Conservation (phyloP, 2,113 vertebrate genomes). For the Ptyas mucosa region DNA sequence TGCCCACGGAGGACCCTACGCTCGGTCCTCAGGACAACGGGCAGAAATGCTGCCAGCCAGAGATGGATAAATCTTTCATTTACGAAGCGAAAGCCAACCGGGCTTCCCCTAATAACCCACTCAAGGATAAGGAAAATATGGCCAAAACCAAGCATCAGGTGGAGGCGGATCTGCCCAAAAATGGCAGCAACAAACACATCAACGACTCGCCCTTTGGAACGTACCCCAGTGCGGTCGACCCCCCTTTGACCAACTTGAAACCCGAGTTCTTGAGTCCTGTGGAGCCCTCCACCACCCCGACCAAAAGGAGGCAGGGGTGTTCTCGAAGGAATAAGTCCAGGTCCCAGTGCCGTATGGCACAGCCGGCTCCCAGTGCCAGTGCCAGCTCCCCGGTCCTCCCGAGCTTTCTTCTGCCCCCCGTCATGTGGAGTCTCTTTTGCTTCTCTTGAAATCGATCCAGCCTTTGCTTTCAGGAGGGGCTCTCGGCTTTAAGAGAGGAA, state of each 20-base stretch:
- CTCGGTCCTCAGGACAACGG: slow-evolving; percentile 60
- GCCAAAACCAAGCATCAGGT: slow-evolving; percentile 81
- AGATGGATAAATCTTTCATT: slow-evolving; percentile 87
- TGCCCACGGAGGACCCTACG: slow-evolving; percentile 72
- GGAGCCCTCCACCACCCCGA: slow-evolving; percentile 84
- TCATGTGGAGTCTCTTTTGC: slow-evolving; percentile 63
- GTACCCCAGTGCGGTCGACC: slow-evolving; percentile 84
- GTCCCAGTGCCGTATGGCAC: slow-evolving; percentile 82
- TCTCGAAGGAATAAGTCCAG: slow-evolving; percentile 92
- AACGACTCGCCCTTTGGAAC: slow-evolving; percentile 91
- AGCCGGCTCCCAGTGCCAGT: slow-evolving; percentile 62
- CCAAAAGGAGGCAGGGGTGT: slow-evolving; percentile 93
- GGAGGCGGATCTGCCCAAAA: slow-evolving; percentile 79
- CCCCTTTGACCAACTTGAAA: slow-evolving; percentile 79
- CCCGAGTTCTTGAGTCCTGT: slow-evolving; percentile 82
- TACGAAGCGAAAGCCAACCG: slow-evolving; percentile 84
- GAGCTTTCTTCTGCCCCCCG: slow-evolving; percentile 57
- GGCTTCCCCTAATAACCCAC: slow-evolving; percentile 82
- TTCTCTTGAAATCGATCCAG: slow-evolving; percentile 56
- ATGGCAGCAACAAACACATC: slow-evolving; percentile 88
- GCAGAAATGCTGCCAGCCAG: slow-evolving; percentile 84
- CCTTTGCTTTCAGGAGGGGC: slow-evolving; percentile 51
- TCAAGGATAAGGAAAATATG: slow-evolving; percentile 90
- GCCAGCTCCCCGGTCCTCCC: slow-evolving; percentile 52
- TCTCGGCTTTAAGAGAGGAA: slow-evolving; percentile 29